Evolutionary conservation across 2,797 vertebrate genomes (phyloP), one percentile per base, ranked within the genome.

Genomic region (Macropodus opercularis): DNA sequence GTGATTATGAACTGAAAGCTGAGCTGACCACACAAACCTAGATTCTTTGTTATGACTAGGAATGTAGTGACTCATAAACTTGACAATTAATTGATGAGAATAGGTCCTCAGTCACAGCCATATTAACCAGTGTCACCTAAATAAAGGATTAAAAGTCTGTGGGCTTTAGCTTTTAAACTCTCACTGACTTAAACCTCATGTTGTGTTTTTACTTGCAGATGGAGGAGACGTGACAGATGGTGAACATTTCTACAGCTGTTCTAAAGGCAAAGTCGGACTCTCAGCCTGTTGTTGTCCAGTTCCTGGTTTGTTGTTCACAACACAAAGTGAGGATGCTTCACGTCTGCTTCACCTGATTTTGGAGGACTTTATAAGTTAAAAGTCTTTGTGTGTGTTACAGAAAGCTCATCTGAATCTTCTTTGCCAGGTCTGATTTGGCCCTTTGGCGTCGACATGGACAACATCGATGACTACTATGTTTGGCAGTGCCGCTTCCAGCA

Each of bases 401-500:
- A 9, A 32, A 35, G 27, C n/a, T 38, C 23, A 12, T 13, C 18
- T 14, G 3, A 38, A 23, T 19, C 35, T 39, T 0, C 4, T 1
- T 14, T 17, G 6, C 7, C 12, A 15, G 12, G 6, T 9, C 41
- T 14, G 6, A 7, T 38, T 27, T 19, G 9, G 8, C 10, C 1
- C 35, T 27, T 27, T 6, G 15, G 18, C 5, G 13, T 24, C 44
- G 35, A 2, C 62, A 74, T 79, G 64, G 72, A 69, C 3, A 1
- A 0, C 18, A 34, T 54, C 1, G 32, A 53, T 1, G 39, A 58
- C 0, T 23, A 24, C 47, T 75, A 79, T 52, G 50, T 84, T 35
- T 84, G 81, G 79, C 52, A 56, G 55, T 52, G 40, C 4, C 79
- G 79, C 19, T 56, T 79, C 18, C 40, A 53, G 5, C 59, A 60